These are phyloP conservation scores for Distichodus sexfasciatus DNA, from an alignment of 2,797 vertebrate species.

Conservation along the genomic window DNA sequence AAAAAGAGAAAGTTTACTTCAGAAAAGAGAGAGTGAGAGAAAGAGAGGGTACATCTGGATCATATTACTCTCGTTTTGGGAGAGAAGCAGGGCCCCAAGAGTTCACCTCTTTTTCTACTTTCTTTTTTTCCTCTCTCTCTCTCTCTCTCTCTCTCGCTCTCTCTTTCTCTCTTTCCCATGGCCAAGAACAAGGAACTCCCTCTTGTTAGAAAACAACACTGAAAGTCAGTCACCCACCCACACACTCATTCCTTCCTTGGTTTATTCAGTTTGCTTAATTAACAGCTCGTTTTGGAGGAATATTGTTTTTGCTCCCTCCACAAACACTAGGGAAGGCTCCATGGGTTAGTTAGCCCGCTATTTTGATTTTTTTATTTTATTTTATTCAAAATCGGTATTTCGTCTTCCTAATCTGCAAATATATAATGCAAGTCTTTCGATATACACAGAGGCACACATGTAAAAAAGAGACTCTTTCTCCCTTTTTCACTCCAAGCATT, in stretches of 20 bases:
- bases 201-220: slow-evolving; percentile 47
- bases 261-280: slow-evolving; percentile 68
- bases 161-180: slow-evolving; percentile 28
- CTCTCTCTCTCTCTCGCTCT: slow-evolving; percentile 12
- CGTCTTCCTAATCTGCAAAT: slow-evolving; percentile 25
- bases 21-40: slow-evolving; percentile 31
- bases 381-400: slow-evolving; percentile 7
- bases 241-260: slow-evolving; percentile 3
- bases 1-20: slow-evolving; percentile 9
- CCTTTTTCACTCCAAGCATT: slow-evolving; percentile 15
- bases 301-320: background rate
- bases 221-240: slow-evolving; percentile 52
- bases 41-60: slow-evolving; percentile 49
- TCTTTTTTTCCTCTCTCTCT: background rate
- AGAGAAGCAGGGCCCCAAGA: slow-evolving; percentile 46
- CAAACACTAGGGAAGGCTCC: too few species aligned
- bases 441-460: too few species aligned
- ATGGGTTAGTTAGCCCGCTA: too few species aligned
- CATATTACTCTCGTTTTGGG: slow-evolving; percentile 48
- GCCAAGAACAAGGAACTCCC: slow-evolving; percentile 40
- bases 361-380: too few species aligned
- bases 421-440: slow-evolving; percentile 21
- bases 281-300: slow-evolving; percentile 63
- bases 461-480: slow-evolving; percentile 21
- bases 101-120: slow-evolving; percentile 45